A percentile compares a stretch with the other conserved stretches of the same genome.
Conservation (phyloP, 92 coral and sea anemone genomes). For the Epizoanthus fatuus region DNA sequence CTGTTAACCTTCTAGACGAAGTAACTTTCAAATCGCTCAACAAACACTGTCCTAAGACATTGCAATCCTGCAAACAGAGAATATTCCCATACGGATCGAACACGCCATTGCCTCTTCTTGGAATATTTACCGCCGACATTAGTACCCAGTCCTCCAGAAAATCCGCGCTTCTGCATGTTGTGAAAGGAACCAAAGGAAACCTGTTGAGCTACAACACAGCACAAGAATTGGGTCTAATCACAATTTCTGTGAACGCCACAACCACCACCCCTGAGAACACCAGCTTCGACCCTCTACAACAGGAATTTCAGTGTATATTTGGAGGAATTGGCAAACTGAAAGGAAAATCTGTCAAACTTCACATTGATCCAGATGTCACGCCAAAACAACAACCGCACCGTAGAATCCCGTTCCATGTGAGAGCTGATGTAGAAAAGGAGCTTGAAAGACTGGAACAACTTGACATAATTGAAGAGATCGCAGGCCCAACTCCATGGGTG, state of each 20-base stretch:
- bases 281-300: slow-evolving; percentile 27
- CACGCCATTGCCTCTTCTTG: slow-evolving; percentile 73
- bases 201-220: slow-evolving; percentile 65
- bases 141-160: slow-evolving; percentile 53
- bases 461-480: slow-evolving; percentile 74
- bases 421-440: slow-evolving; percentile 55
- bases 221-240: slow-evolving; percentile 53
- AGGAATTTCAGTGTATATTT: slow-evolving; percentile 61
- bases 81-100: slow-evolving; percentile 60
- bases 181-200: slow-evolving; percentile 66
- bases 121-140: slow-evolving; percentile 47
- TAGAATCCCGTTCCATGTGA: slow-evolving; percentile 60
- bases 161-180: slow-evolving; percentile 63
- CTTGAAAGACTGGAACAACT: slow-evolving; percentile 56
- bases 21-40: slow-evolving; percentile 21
- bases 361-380: slow-evolving; percentile 60
- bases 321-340: slow-evolving; percentile 73
- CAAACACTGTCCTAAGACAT: slow-evolving; percentile 20
- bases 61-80: slow-evolving; percentile 44
- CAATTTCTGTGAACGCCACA: slow-evolving; percentile 48
- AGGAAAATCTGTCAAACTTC: slow-evolving; percentile 71
- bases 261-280: slow-evolving; percentile 8
- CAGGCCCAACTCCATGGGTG: slow-evolving; percentile 81
- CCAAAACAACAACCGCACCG: slow-evolving; percentile 78
- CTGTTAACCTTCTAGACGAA: slow-evolving; percentile 58